Evolutionary conservation across 2,888 invertebrate genomes (phyloP), one percentile per base, ranked within the genome.

Genomic region (Mamestra brassicae): DNA sequence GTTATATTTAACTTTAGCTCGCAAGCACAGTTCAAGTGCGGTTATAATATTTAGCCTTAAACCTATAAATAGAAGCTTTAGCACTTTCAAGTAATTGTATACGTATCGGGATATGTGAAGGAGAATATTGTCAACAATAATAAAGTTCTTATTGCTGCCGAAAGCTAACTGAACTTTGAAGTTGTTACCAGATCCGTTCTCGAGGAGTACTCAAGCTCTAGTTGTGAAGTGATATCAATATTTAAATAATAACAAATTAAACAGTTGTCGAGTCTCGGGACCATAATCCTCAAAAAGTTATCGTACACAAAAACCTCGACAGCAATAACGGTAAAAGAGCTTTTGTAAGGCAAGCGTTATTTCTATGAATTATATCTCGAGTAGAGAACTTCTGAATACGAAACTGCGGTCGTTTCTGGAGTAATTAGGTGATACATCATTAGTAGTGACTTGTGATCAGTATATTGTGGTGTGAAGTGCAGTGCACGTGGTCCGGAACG

Each of bases 11-110:
- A 74, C 75, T 60, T 71, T 61, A 64, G 42, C 65, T 61, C 70
- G 38, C 54, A 68, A 68, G 62, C 68, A 50, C 62, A 76, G 85
- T 86, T 85, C 85, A 86, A 84, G 82, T 78, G 76, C 78, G 85
- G 78, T 84, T 81, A 78, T 68, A 17, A 76, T 76, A 83, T 84
- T 80, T 64, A 74, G 69, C 87, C 76, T 87, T 82, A 74, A 54
- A 55, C 38, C 45, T 85, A 78, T 74, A 72, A 68, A 82, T 74
- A 78, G 67, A 67, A 64, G 68, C 62, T 58, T 62, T 38, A 47
- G 47, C 17, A 72, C 47, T 74, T 69, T 61, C 62, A 74, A 67
- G 58, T 74, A 10, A 74, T 70, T 70, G 63, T 54, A 34, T 47
- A 38, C 26, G 13, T 57, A 65, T 66, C 63, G 55, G 55, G 10